These are phyloP conservation scores for Rafetus swinhoei DNA, from an alignment of 2,113 vertebrate genomes.

Conservation along the genomic window DNA sequence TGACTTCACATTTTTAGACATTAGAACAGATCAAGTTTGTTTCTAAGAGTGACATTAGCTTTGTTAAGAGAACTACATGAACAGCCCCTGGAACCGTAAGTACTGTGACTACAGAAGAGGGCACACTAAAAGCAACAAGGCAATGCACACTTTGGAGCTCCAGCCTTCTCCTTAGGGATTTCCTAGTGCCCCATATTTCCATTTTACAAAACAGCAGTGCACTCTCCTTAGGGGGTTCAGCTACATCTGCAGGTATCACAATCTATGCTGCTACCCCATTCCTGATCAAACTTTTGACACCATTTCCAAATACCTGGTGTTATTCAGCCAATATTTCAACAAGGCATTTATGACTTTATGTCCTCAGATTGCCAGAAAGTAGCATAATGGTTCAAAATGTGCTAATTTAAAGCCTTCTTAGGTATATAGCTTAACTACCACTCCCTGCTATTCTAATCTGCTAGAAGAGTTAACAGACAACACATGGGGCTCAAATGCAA, in stretches of 20 bases:
- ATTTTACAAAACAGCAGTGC: background rate
- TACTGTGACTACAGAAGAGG: rapidly evolving
- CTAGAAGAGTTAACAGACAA: constrained; percentile 68
- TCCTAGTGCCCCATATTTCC: background rate
- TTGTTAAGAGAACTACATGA: rapidly evolving
- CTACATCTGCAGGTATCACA: background rate
- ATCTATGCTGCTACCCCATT: background rate
- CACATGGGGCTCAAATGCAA: constrained; percentile 64
- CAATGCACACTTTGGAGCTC: background rate
- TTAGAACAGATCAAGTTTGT: background rate
- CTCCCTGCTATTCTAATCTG: constrained; percentile 73
- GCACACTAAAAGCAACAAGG: background rate
- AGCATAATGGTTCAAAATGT: constrained; percentile 61
- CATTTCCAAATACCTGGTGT: background rate
- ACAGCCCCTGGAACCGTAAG: background rate
- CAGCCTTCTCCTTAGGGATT: background rate
- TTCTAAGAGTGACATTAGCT: constrained; percentile 4
- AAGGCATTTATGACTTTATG: background rate
- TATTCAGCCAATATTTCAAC: rapidly evolving
- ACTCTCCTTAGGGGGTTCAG: background rate
- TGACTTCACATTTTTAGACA: constrained; percentile 6
- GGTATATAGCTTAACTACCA: constrained; percentile 58
- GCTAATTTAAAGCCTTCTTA: constrained; percentile 72
- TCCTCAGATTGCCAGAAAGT: background rate
- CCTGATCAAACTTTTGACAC: background rate